Evolutionary conservation across 1,140 invertebrate genomes (phyloP).

Genomic region (Pachypeltis micranthus): DNA sequence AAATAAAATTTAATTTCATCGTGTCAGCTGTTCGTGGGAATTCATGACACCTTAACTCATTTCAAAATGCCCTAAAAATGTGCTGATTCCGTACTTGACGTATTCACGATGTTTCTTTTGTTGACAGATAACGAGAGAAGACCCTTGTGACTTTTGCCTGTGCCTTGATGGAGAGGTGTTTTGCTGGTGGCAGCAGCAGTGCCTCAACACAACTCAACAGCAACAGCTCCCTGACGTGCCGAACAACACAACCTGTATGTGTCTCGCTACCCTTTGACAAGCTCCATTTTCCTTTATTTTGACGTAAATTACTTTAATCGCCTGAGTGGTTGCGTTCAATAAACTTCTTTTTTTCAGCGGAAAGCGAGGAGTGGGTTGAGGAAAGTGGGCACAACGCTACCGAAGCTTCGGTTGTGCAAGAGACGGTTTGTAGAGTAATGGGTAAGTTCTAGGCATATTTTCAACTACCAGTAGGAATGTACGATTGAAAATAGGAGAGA

Average conservation of each 20-base stretch:
- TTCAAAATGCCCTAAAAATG: too few relatives aligned
- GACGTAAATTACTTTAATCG: too few relatives aligned
- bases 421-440: slow-evolving; percentile 20
- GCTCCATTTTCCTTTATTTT: too few relatives aligned
- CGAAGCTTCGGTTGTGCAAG: slow-evolving; percentile 3
- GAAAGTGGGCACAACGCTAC: slow-evolving; percentile 2
- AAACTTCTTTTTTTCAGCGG: slow-evolving; percentile 12
- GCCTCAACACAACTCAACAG: slow-evolving; percentile 14
- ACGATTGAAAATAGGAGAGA: too few relatives aligned
- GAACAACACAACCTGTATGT: slow-evolving; percentile 15
- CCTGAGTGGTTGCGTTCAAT: too few relatives aligned
- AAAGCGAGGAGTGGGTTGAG: slow-evolving; percentile 19
- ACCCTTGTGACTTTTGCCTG: slow-evolving; percentile 54
- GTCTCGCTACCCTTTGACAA: too few relatives aligned
- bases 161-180: slow-evolving; percentile 60
- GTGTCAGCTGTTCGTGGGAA: too few relatives aligned
- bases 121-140: slow-evolving; percentile 37
- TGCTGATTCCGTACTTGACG: too few relatives aligned
- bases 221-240: neutral
- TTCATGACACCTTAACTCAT: too few relatives aligned
- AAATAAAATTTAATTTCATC: too few relatives aligned
- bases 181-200: slow-evolving; percentile 51
- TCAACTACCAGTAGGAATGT: too few relatives aligned
- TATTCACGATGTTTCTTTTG: too few relatives aligned
- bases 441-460: slow-evolving; percentile 20